Base-by-base conservation (phyloP, 2,113 vertebrate genomes). In the Thamnophis sirtalis region DNA sequence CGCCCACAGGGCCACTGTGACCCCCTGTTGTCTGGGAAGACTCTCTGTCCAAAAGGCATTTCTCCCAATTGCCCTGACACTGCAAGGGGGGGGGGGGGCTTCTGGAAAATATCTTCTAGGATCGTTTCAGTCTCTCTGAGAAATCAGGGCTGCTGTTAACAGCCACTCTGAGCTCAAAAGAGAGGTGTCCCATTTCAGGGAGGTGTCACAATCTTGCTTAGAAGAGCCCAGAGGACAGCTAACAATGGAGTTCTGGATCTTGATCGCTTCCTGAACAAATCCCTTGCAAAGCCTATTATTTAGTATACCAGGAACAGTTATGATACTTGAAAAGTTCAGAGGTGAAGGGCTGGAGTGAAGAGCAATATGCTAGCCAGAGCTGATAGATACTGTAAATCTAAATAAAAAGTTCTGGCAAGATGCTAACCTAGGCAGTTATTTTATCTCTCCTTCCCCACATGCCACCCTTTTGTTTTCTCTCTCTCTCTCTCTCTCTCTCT, bases 111-210 rank as follows among this genome's bases (percentile, higher is more conserved):
- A 88, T 91, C 55, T 93, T 96, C 96, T 93, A 91, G 94, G 95
- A 93, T 94, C 94, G 56, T 88, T 93, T 93, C 88, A 26, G n/a
- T 88, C 94, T 94, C 91, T 93, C 93, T 26, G 92, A 93, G 94
- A 95, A 96, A 96, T 93, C 96, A 93, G 95, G 95, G 89, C 91
- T 95, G 93, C 93, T 94, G 93, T 95, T 95, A 93, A 87, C 88
- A 89, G 91, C 94, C 93, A 95, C 92, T 95, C 11, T 90, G 96
- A 93, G 95, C 68, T 95, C 93, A 93, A 95, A 96, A 95, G 88
- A 84, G 4, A 93, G 91, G 91, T 87, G 94, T 94, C 84, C 90
- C 92, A 4, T 90, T 93, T 95, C 95, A 90, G 92, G 86, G 60
- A 90, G 90, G 91, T 17, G 91, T 91, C 94, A 88, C 90, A 86